These are phyloP conservation scores for Diachasma alloeum DNA, from an alignment of 1,140 invertebrate genomes.

Conservation along the genomic window DNA sequence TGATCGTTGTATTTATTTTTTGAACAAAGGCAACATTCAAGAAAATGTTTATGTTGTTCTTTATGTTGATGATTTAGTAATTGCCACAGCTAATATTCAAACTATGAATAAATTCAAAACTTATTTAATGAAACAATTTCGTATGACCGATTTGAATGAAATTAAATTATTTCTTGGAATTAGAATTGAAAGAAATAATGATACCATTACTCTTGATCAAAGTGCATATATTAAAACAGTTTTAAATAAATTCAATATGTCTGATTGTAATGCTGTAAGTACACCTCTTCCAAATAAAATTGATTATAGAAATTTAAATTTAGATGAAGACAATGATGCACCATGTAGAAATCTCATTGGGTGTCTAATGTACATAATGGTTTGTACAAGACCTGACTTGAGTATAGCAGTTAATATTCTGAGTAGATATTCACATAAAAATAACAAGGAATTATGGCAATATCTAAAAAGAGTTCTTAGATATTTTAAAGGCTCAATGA, in stretches of 20 bases:
- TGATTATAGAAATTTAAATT: conserved; percentile 19
- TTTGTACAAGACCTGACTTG: conserved; percentile 27
- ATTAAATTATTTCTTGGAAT: conserved; percentile 37
- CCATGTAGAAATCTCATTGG: conserved; percentile 22
- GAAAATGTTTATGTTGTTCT: conserved; percentile 37
- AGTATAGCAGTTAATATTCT: conserved; percentile 18
- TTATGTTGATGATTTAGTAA: conserved; percentile 32
- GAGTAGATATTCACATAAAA: conserved; percentile 31
- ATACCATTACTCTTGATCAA: conserved; percentile 20
- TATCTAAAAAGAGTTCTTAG: conserved; percentile 42
- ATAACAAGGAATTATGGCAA: conserved; percentile 40
- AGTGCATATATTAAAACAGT: conserved; percentile 23
- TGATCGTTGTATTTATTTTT: conserved; percentile 29
- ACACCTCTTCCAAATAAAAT: conserved; percentile 23
- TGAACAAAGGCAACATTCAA: neutral
- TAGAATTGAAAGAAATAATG: conserved; percentile 13
- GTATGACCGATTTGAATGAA: conserved; percentile 29
- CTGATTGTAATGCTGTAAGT: conserved; percentile 21
- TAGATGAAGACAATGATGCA: conserved; percentile 16
- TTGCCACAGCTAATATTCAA: neutral
- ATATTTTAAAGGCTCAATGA: conserved; percentile 45
- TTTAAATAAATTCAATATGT: conserved; percentile 28
- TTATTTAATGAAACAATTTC: conserved; percentile 22
- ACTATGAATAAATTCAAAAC: conserved; percentile 19
- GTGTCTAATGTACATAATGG: conserved; percentile 25